Base-by-base conservation (phyloP, 2,888 invertebrate species). In the Trachelus stipa region DNA sequence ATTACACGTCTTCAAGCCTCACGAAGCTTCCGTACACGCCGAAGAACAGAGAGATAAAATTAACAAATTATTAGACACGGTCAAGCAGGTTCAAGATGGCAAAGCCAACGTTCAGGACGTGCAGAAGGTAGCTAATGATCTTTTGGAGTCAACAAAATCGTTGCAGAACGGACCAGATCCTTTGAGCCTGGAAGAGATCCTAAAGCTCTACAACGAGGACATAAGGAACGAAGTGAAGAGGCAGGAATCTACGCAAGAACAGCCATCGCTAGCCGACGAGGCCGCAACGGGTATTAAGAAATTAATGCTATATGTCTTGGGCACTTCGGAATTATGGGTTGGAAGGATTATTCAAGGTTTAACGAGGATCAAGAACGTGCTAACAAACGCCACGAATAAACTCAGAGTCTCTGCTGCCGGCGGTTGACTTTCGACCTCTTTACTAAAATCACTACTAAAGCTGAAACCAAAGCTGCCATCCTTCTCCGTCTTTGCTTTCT, bases 21-120 rank as follows among this genome's bases (percentile, higher is more conserved):
- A 91, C 79, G 87, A 91, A 79, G 76, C 85, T 76, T 78, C 83
- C 68, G 34, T 81, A 1, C 81, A 88, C 79, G 79, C 93, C 68
- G 92, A 93, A 68, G 93, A 93, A 31, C 94, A 94, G 84, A 90
- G 93, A 73, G 83, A 87, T 31, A 91, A 90, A 79, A 92, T 92
- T 69, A 89, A 90, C 73, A 88, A 92, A 78, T 86, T 92, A 1
- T 80, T 92, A 35, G 88, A 90, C 11, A 92, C 89, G 0, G 89
- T 91, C 4, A 90, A 84, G 37, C 78, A 87, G 78, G 88, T 90
- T 0, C 91, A 91, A 75, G 87, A 90, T 34, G 91, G 91, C n/a
- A 90, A 86, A 73, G 87, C 86, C 6, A 80, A 83, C n/a, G 85
- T 87, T 11, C 80, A 84, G 6, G 88, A 88, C 23, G 89, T 91